phyloP scores from a whole-genome alignment of 2,888 invertebrate species.

The Oligia fasciuncula region DNA sequence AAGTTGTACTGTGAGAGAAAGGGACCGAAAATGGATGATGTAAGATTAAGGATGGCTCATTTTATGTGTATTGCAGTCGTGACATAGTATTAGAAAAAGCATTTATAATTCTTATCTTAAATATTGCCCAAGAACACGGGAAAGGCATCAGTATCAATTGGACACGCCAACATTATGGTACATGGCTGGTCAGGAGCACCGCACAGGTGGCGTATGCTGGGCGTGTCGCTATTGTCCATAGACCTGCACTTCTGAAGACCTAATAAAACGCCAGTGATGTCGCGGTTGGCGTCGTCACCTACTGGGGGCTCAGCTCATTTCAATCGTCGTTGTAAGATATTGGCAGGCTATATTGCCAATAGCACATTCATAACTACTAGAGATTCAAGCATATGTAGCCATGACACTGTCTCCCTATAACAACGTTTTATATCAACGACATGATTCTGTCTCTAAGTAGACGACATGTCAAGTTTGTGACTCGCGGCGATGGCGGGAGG shows the following conservation, averaged over 20 bases:
- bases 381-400: background rate
- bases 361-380: background rate
- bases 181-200: too few species aligned
- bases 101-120: background rate
- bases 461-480: background rate
- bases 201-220: too few species aligned
- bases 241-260: too few species aligned
- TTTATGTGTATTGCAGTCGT: background rate
- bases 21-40: background rate
- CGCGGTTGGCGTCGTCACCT: too few species aligned
- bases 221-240: too few species aligned
- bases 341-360: background rate
- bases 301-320: too few species aligned
- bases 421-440: background rate
- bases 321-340: background rate
- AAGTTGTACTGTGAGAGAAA: background rate
- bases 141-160: too few species aligned
- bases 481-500: background rate
- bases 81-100: background rate
- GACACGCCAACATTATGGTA: too few species aligned
- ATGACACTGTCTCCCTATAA: slow-evolving; percentile 7
- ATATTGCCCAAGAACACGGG: background rate
- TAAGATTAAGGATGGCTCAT: background rate
- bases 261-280: too few species aligned
- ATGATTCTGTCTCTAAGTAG: background rate